Percentiles rank a stretch among this genome's conserved stretches.
Conservation (phyloP, 2,888 invertebrate species). For the Drosophila buzzatii region DNA sequence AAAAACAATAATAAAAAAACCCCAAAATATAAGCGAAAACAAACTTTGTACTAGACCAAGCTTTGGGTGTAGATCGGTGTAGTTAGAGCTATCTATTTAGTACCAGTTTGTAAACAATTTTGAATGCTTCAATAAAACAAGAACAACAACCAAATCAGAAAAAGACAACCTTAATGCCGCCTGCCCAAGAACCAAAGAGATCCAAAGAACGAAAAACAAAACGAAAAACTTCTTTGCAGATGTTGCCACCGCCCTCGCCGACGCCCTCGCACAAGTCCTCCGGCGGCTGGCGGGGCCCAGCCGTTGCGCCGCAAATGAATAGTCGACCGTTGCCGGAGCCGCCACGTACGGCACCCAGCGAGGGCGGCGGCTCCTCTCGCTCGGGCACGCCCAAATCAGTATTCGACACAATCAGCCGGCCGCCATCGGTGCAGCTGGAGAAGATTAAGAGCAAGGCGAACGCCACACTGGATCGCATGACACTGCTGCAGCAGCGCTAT, state of each 20-base stretch:
- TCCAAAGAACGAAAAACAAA: constrained; percentile 14
- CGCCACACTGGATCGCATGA: constrained; percentile 85
- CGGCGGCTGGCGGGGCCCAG: constrained; percentile 60
- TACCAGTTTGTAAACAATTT: constrained; percentile 70
- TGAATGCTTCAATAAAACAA: constrained; percentile 78
- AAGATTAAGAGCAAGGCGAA: constrained; percentile 85
- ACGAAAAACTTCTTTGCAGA: constrained; percentile 59
- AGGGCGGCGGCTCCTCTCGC: constrained; percentile 82
- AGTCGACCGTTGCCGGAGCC: constrained; percentile 87
- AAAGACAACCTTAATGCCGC: constrained; percentile 39
- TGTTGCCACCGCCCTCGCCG: constrained; percentile 77
- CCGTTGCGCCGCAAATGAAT: constrained; percentile 51
- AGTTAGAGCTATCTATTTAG: constrained; percentile 60
- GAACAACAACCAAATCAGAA: constrained; percentile 25
- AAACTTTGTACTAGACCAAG: constrained; percentile 47
- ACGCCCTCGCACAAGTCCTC: constrained; percentile 77
- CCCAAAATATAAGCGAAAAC: constrained; percentile 11
- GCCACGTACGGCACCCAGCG: constrained; percentile 83
- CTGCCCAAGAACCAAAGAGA: constrained; percentile 40
- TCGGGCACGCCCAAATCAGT: constrained; percentile 84
- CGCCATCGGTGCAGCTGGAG: constrained; percentile 85
- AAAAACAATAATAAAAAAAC: constrained; percentile 21
- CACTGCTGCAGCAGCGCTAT: constrained; percentile 87
- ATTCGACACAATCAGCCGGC: constrained; percentile 84
- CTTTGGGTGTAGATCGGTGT: constrained; percentile 16